These are phyloP conservation scores for Pseudopodoces humilis DNA, from an alignment of 2,113 vertebrate genomes.

Conservation along the genomic window DNA sequence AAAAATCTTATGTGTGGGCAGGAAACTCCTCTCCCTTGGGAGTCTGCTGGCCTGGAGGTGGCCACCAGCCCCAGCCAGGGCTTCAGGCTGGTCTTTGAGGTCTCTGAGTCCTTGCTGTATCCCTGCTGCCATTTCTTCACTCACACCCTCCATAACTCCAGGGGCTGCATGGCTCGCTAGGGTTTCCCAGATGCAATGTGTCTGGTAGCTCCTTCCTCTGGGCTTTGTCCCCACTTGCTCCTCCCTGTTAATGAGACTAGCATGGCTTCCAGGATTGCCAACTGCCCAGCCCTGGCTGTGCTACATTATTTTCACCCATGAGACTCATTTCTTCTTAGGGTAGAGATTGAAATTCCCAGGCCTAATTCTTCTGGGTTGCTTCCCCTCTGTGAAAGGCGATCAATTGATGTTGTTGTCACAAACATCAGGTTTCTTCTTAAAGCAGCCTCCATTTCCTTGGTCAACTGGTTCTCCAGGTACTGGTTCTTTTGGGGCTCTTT, in stretches of 20 bases:
- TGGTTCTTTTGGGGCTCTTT: not conserved
- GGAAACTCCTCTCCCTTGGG: not conserved
- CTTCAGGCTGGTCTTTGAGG: not conserved
- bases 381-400: not conserved
- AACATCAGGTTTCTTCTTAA: not conserved
- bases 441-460: not conserved
- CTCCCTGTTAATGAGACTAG: not conserved
- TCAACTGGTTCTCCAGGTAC: not conserved
- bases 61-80: not conserved
- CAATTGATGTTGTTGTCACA: not conserved
- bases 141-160: accelerated
- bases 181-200: not conserved
- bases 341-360: not conserved
- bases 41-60: not conserved
- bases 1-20: not conserved
- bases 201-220: not conserved
- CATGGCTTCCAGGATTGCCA: not conserved
- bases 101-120: not conserved
- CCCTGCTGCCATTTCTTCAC: accelerated
- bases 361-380: not conserved
- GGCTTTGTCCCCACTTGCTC: not conserved
- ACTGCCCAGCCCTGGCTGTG: not conserved
- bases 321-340: not conserved
- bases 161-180: accelerated
- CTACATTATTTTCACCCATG: not conserved